Base-by-base conservation (phyloP, 2,797 vertebrate species). In the Holocentrus rufus region DNA sequence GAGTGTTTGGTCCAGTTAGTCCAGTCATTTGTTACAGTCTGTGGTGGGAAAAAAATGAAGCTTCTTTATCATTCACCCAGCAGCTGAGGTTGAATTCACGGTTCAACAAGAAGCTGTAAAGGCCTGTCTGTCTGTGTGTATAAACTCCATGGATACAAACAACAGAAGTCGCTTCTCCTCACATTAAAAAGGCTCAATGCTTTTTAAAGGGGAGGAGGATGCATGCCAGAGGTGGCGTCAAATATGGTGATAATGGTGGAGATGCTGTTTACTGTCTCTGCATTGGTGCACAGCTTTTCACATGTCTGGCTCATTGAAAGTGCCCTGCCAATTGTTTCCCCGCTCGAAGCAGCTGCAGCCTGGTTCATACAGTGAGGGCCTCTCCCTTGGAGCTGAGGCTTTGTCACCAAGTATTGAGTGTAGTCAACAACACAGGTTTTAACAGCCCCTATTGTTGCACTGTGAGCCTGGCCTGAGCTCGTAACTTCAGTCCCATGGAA, bases 121-220 rank as follows among this genome's bases (percentile, higher is more conserved):
- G 69, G 80, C 73, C 30, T n/a, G 74, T 83, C 64, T 83, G 81
- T 87, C 60, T 87, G 72, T 88, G 87, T 90, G 80, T 84, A 11
- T 71, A 39, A 74, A 75, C 85, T 91, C 91, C 92, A 91, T 93
- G 91, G 93, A 89, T 69, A 93, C 91, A 53, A 82, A 71, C 78
- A 83, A 86, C 78, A 81, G 59, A 34, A 59, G 39, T 54, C 58
- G 53, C 77, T 73, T 77, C 52, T 83, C 69, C 46, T 52, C 61
- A 42, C 71, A 72, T 84, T 83, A 78, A 81, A 76, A 79, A 80
- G 64, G 72, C 60, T 66, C 53, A 14, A 18, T 27, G 61, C 80
- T 74, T 67, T 85, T 76, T 84, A 79, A 86, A 83, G 60, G 9
- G 27, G 49, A 55, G 50, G 65, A 53, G 50, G 49, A 68, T 69